Percentiles rank a stretch among this genome's conserved stretches.
phyloP scores from a whole-genome alignment of 2,888 invertebrate species.

The Heteropelma amictum region DNA sequence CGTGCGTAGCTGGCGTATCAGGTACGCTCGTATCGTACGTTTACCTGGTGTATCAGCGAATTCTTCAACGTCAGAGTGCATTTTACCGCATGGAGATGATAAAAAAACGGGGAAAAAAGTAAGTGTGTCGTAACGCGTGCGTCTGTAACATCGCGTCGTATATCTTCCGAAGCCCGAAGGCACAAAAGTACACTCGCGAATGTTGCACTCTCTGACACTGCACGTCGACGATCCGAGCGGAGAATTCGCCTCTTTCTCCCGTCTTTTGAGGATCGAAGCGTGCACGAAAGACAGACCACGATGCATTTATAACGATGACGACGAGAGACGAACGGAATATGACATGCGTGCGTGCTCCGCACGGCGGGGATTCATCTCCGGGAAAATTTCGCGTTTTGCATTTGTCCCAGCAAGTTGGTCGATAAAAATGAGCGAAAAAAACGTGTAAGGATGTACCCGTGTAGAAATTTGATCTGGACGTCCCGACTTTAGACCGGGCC shows the following conservation, averaged over 20 bases:
- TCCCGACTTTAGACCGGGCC: too few relatives aligned
- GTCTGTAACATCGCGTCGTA: constrained; percentile 45
- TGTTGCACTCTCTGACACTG: not conserved
- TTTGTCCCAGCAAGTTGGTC: constrained; percentile 22
- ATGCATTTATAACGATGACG: not conserved
- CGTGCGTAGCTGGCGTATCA: too few relatives aligned
- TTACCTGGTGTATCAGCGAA: constrained; percentile 1
- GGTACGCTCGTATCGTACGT: too few relatives aligned
- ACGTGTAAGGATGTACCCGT: not conserved
- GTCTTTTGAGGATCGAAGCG: not conserved
- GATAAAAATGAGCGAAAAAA: constrained; percentile 28
- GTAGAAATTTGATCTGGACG: too few relatives aligned
- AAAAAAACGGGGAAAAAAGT: constrained; percentile 22
- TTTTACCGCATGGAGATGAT: not conserved
- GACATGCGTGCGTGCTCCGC: constrained; percentile 4
- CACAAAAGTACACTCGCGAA: constrained; percentile 2
- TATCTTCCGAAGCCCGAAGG: constrained; percentile 50
- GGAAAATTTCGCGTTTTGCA: constrained; percentile 42
- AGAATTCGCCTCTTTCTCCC: too few relatives aligned
- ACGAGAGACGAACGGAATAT: not conserved
- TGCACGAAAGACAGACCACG: not conserved
- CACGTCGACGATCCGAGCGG: not conserved
- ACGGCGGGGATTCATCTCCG: constrained; percentile 10
- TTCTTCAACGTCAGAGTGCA: not conserved
- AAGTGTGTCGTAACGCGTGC: constrained; percentile 54